A percentile compares a stretch with the other conserved stretches of the same genome.
These are phyloP conservation scores for Bicyclus anynana DNA, from an alignment of 1,140 invertebrate species.

Conservation along the genomic window DNA sequence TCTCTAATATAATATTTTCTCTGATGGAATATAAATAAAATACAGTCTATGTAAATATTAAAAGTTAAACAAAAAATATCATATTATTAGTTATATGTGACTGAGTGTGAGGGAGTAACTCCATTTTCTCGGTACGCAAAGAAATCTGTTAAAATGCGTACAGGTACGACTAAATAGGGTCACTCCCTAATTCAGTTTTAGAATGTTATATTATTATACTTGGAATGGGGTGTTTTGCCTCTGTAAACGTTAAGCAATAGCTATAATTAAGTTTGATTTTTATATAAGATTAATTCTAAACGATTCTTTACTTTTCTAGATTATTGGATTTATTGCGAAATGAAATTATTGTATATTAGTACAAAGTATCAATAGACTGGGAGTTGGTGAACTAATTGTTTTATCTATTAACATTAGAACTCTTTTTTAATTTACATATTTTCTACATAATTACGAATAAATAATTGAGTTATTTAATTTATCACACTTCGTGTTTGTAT, in stretches of 20 bases:
- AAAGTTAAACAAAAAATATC: constrained; percentile 45
- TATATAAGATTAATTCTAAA: constrained; percentile 51
- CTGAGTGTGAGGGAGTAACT: constrained; percentile 31
- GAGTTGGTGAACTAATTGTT: background rate
- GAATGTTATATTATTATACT: constrained; percentile 27
- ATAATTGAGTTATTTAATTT: too few relatives aligned
- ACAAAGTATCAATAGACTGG: constrained; percentile 50
- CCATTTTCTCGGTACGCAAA: constrained; percentile 20
- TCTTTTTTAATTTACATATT: too few relatives aligned
- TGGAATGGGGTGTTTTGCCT: constrained; percentile 39
- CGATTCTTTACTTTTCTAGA: constrained; percentile 47
- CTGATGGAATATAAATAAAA: background rate
- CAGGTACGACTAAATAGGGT: constrained; percentile 26
- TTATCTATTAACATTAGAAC: background rate
- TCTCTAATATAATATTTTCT: background rate
- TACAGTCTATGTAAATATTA: constrained; percentile 51
- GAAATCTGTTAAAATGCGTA: background rate
- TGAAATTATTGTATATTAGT: constrained; percentile 66
- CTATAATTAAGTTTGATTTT: constrained; percentile 44
- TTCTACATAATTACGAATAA: too few relatives aligned
- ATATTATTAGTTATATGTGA: constrained; percentile 32
- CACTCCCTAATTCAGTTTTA: constrained; percentile 32
- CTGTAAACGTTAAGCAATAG: constrained; percentile 52
- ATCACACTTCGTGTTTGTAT: too few relatives aligned
- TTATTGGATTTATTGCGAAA: constrained; percentile 46